phyloP scores from a whole-genome alignment of 1,140 invertebrate species.

The Goniozus legneri region DNA sequence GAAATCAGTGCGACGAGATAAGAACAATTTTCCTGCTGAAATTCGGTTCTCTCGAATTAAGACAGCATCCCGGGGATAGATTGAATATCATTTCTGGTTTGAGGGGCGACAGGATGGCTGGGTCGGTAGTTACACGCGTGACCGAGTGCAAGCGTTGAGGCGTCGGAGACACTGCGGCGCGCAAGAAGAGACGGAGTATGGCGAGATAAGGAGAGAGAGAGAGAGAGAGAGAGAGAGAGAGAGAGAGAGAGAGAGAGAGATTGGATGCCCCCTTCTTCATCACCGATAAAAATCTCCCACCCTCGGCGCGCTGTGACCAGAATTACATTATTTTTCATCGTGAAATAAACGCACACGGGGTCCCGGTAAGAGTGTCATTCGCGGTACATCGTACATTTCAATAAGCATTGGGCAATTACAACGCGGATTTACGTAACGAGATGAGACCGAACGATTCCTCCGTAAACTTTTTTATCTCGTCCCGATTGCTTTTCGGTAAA shows the following conservation, averaged over 20 bases:
- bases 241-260: slow-evolving; percentile 1
- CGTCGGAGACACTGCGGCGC: slow-evolving; percentile 26
- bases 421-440: slow-evolving; percentile 21
- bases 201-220: slow-evolving; percentile 7
- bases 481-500: too few relatives aligned
- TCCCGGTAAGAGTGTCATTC: slow-evolving; percentile 38
- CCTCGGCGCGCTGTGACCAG: slow-evolving; percentile 39
- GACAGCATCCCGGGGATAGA: too few relatives aligned
- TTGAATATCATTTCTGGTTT: not conserved
- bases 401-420: slow-evolving; percentile 31
- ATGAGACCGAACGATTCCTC: too few relatives aligned
- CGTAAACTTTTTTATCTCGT: too few relatives aligned
- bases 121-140: slow-evolving; percentile 24
- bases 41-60: too few relatives aligned
- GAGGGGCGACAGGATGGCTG: slow-evolving; percentile 7
- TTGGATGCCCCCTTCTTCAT: too few relatives aligned
- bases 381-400: slow-evolving; percentile 30
- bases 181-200: too few relatives aligned
- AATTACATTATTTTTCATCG: slow-evolving; percentile 42
- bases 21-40: too few relatives aligned
- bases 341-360: slow-evolving; percentile 35
- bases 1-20: too few relatives aligned
- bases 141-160: slow-evolving; percentile 31
- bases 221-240: not conserved
- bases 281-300: slow-evolving; percentile 38